Base-by-base conservation (phyloP, 2,888 invertebrate genomes). In the Sesamia inferens region DNA sequence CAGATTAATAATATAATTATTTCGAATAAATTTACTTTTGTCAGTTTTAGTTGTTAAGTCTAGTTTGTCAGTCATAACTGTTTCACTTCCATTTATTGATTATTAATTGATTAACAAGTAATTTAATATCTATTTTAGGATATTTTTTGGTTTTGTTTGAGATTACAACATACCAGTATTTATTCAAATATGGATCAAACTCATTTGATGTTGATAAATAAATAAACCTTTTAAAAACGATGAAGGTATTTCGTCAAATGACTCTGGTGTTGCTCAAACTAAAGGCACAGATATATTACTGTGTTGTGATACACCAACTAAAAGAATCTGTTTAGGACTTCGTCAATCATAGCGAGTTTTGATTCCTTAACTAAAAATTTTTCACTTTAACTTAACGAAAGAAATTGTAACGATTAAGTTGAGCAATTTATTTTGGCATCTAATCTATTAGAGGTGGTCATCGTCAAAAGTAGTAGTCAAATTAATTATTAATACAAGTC, bases 401-500 rank as follows among this genome's bases (percentile, higher is more conserved):
- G 31, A 31, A 31, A 31, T 31, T 31, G 31, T 31, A 31, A 31
- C 31, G 3, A 31, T 31, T 31, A 31, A 31, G 31, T 31, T 31
- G 31, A 31, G 31, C 31, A n/a, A 70, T 47, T 64, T 39, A 13
- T 64, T 8, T 39, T 57, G 16, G 6, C 39, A 47, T 8, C 22
- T 14, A 63, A 47, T 24, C 16, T 10, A 10, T 70, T 8, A n/a
- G n/a, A 8, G 14, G 11, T 42, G 11, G 14, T 1, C 42, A 54
- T 44, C 13, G 14, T 71, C 19, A 57, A 22, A 57, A 1, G 22
- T 42, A 11, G 19, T 8, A 69, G 14, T 51, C 24, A 24, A 68
- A 51, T 51, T n/a, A 42, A 54, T 14, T 44, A 31, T n/a, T 16
- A 22, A 73, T 63, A 75, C 16, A 39, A 19, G 61, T 24, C 7